These are phyloP conservation scores for Iguana delicatissima DNA, from an alignment of 2,797 vertebrate genomes.

Conservation along the genomic window DNA sequence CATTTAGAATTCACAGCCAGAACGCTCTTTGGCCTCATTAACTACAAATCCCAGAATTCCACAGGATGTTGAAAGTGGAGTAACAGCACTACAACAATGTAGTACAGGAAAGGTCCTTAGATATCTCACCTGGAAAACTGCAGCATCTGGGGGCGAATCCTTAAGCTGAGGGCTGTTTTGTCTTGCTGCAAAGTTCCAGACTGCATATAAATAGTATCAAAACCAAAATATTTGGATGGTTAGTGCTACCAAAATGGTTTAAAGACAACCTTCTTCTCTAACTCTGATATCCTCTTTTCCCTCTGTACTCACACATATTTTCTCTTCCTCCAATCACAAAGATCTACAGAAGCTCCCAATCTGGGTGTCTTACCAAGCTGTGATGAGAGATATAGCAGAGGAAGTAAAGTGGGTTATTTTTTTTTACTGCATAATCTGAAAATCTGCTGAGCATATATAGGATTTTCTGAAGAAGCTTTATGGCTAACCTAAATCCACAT, in stretches of 20 bases:
- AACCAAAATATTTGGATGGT: background rate
- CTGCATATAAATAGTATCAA: background rate
- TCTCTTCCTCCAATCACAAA: background rate
- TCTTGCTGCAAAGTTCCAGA: background rate
- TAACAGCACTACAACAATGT: too few relatives aligned
- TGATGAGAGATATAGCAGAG: background rate
- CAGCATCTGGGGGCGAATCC: background rate
- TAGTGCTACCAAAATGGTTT: background rate
- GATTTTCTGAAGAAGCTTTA: background rate
- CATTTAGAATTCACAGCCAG: too few relatives aligned
- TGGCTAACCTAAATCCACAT: background rate
- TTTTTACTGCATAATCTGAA: background rate
- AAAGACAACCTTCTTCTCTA: background rate
- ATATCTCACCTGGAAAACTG: background rate
- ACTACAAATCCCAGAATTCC: too few relatives aligned
- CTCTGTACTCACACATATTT: background rate
- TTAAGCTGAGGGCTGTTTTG: background rate
- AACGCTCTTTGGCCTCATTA: too few relatives aligned
- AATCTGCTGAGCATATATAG: background rate
- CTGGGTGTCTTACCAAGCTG: background rate
- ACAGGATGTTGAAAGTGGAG: too few relatives aligned
- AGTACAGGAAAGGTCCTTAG: too few relatives aligned
- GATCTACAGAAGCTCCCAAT: background rate
- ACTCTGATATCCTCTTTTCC: background rate
- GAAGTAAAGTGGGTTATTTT: background rate